Conservation (phyloP, 2,113 vertebrate species). For the Oxygymnocypris stewartii region DNA sequence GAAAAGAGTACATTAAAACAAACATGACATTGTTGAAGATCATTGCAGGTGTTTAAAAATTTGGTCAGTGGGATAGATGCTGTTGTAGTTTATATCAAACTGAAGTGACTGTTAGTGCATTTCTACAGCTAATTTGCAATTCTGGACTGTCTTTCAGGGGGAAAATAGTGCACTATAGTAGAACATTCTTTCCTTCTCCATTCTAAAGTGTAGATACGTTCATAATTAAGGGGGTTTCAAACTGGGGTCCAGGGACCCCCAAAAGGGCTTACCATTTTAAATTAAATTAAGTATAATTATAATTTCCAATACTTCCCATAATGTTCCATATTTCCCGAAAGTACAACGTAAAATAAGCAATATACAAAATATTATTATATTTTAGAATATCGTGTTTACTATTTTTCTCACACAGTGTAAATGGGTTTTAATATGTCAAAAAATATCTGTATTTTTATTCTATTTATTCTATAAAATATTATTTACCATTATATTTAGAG, state of each 20-base stretch:
- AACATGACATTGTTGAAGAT: constrained; percentile 27
- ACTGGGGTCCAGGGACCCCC: background rate
- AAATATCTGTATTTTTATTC: background rate
- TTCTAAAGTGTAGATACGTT: background rate
- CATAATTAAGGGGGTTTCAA: background rate
- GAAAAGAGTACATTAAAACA: constrained; percentile 36
- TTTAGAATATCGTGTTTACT: background rate
- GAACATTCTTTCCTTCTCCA: background rate
- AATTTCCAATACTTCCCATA: no score
- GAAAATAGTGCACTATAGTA: no score
- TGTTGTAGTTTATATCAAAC: background rate
- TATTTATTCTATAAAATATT: background rate
- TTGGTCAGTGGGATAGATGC: background rate
- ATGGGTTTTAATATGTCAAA: background rate
- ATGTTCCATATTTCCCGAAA: no score
- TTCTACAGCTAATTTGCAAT: background rate
- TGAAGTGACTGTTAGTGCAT: background rate
- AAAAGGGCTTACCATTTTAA: background rate
- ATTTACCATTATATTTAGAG: background rate
- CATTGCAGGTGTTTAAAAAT: constrained; percentile 34
- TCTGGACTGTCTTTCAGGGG: background rate
- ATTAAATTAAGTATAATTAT: no score
- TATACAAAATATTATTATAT: no score
- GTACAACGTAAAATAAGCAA: background rate
- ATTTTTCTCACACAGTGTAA: background rate